Conservation (phyloP, 2,888 invertebrate genomes). For the Pasiphila rectangulata region DNA sequence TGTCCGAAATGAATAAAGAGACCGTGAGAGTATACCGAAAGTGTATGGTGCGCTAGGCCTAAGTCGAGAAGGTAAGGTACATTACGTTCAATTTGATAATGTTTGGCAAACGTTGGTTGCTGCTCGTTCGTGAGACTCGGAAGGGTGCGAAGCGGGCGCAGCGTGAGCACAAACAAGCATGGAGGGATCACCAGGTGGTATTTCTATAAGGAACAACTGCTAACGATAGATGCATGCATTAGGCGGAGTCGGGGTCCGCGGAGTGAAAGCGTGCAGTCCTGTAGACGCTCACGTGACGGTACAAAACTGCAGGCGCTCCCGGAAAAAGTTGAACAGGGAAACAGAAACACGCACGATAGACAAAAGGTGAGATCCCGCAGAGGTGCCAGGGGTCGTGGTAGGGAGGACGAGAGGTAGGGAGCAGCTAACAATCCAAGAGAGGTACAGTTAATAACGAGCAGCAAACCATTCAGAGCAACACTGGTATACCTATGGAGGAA, state of each 20-base stretch:
- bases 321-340: slow-evolving; percentile 37
- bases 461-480: slow-evolving; percentile 76
- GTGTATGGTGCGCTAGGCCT: slow-evolving; percentile 19
- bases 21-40: slow-evolving; percentile 19
- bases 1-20: slow-evolving; percentile 19
- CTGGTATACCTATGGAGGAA: slow-evolving; percentile 69
- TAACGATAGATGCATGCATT: slow-evolving; percentile 70
- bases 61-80: slow-evolving; percentile 9
- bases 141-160: slow-evolving; percentile 33
- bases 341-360: slow-evolving; percentile 47
- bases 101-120: slow-evolving; percentile 48
- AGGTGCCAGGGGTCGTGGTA: slow-evolving; percentile 40
- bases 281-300: slow-evolving; percentile 30
- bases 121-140: slow-evolving; percentile 53
- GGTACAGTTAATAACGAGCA: slow-evolving; percentile 76
- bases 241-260: slow-evolving; percentile 43
- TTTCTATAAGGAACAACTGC: slow-evolving; percentile 56
- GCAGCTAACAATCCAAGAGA: slow-evolving; percentile 62
- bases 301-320: slow-evolving; percentile 48
- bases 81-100: slow-evolving; percentile 9
- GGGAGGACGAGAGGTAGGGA: slow-evolving; percentile 38
- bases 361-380: slow-evolving; percentile 54
- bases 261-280: slow-evolving; percentile 46
- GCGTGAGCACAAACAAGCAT: slow-evolving; percentile 22
- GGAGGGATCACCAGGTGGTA: slow-evolving; percentile 63